Base-by-base conservation (phyloP, 2,888 invertebrate species). In the Odontomyia ornata region DNA sequence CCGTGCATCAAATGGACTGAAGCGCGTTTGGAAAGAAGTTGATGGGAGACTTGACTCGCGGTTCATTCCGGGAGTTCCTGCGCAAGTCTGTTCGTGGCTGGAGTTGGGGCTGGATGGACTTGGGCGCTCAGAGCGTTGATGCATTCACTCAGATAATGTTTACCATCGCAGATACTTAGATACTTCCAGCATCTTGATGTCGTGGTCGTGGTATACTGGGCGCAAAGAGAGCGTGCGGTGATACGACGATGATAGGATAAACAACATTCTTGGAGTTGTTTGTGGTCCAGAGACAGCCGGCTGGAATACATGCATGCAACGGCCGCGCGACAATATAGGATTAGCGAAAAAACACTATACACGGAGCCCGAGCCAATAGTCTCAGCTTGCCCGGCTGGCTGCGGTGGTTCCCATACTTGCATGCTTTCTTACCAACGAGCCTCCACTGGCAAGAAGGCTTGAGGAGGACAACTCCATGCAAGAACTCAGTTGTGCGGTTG, bases 251-350 rank as follows among this genome's bases (percentile, higher is more conserved):
- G 52, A 18, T 67, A 23, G 69, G 46, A 69, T 69, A 69, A 69
- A 69, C 69, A 69, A 73, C 73, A 57, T 73, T 52, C 57, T 36
- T 30, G 73, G 46, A 69, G 46, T 46, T 46, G 69, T 69, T 69
- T 57, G 57, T 73, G 73, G 73, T 73, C 57, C 56, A 57, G 23
- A 46, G 47, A 23, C 28, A 28, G 56, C 72, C 73, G 73, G 73
- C 57, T 60, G 9, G 18, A 60, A 57, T 25, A 60, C 72, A 30
- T 67, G 67, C 21, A 67, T 67, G 67, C 67, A 47, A 52, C 71
- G 21, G 52, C 67, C 43, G 67, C 71, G 71, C 71, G 71, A 71
- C 47, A 71, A 9, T 46, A 13, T 11, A 36, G 73, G 57, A 73
- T 73, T 73, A 73, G 73, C 73, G 60, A 57, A 57, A 73, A 73